A percentile compares a stretch with the other conserved stretches of the same genome.
phyloP scores from a whole-genome alignment of 2,888 invertebrate genomes.

The Tryphoninae sp. region DNA sequence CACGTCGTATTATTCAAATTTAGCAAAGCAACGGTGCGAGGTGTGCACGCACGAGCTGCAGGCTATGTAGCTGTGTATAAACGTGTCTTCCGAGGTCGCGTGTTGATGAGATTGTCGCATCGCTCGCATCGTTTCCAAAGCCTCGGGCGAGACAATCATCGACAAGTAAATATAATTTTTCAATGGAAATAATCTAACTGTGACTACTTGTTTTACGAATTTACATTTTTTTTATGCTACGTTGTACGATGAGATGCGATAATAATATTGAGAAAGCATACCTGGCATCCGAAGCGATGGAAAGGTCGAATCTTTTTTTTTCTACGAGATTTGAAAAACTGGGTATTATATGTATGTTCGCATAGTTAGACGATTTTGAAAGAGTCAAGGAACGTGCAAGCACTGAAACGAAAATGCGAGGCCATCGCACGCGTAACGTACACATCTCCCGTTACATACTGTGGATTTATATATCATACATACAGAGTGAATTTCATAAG shows the following conservation, averaged over 20 bases:
- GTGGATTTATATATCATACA: background rate
- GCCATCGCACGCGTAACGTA: background rate
- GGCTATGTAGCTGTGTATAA: background rate
- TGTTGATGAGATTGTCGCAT: constrained; percentile 25
- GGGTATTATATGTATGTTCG: background rate
- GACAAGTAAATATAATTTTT: constrained; percentile 7
- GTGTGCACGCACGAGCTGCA: constrained; percentile 5
- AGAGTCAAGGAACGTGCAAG: background rate
- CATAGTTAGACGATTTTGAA: background rate
- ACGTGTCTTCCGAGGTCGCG: constrained; percentile 12
- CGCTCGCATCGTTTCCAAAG: constrained; percentile 25
- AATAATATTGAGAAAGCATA: too few relatives aligned
- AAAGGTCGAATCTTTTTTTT: background rate
- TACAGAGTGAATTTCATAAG: background rate
- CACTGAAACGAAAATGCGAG: constrained; percentile 15
- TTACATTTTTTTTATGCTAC: background rate
- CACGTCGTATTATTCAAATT: constrained; percentile 47
- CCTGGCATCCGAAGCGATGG: too few relatives aligned
- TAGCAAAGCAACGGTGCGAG: constrained; percentile 34
- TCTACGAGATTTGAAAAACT: background rate
- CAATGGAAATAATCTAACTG: constrained; percentile 34
- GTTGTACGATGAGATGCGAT: too few relatives aligned
- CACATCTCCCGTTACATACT: background rate
- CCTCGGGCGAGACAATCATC: constrained; percentile 25
- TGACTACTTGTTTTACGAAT: constrained; percentile 7